phyloP scores from a whole-genome alignment of 2,113 vertebrate species.

The Sinocyclocheilus anophthalmus region DNA sequence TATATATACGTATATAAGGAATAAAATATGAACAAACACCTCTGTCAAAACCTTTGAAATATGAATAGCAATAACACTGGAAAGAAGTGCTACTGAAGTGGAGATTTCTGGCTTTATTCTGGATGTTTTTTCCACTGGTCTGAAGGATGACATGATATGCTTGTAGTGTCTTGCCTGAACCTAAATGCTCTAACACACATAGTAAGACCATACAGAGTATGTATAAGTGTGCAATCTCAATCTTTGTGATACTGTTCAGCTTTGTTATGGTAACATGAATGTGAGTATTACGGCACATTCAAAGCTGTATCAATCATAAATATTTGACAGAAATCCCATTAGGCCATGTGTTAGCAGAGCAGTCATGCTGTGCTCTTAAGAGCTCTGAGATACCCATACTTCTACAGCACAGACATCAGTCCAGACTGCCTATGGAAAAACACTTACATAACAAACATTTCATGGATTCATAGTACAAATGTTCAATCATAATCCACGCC shows the following conservation, averaged over 20 bases:
- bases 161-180: no score
- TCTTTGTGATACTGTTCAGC: background rate
- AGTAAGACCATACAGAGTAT: no score
- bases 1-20: no score
- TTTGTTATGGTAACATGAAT: background rate
- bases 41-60: no score
- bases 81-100: no score
- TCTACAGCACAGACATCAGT: background rate
- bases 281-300: background rate
- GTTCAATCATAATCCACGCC: background rate
- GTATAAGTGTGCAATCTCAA: background rate
- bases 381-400: background rate
- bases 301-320: constrained; percentile 29
- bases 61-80: no score
- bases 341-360: background rate
- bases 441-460: background rate
- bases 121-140: no score
- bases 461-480: background rate
- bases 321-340: background rate
- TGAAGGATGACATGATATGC: no score
- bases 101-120: no score
- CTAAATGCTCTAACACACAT: no score
- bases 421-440: background rate
- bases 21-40: no score
- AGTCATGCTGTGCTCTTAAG: background rate